Percentiles rank a stretch among this genome's conserved stretches.
Conservation (phyloP, 2,797 vertebrate species). For the Melanitta fusca region DNA sequence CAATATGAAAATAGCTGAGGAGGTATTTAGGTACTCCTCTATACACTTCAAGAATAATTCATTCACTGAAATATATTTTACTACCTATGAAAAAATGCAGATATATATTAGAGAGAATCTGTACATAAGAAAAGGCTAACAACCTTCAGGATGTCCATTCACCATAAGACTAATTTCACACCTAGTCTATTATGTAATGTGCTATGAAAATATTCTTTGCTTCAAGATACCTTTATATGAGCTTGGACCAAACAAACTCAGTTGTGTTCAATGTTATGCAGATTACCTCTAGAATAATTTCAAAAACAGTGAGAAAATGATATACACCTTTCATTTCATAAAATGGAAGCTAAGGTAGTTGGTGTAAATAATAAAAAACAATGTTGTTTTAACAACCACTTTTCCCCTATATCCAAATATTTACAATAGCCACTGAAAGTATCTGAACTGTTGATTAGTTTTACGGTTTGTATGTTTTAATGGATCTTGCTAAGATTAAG, state of each 20-base stretch:
- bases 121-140: slow-evolving; percentile 69
- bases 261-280: not conserved
- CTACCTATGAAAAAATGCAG: slow-evolving; percentile 43
- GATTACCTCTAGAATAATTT: not conserved
- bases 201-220: slow-evolving; percentile 75
- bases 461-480: not conserved
- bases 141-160: slow-evolving; percentile 69
- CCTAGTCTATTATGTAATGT: slow-evolving; percentile 80
- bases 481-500: not conserved
- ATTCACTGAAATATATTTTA: slow-evolving; percentile 40
- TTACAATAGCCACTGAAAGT: not conserved
- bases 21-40: not conserved
- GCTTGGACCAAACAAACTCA: slow-evolving; percentile 9
- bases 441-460: not conserved
- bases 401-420: not conserved
- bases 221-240: slow-evolving; percentile 66
- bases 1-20: not conserved
- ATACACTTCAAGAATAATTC: slow-evolving; percentile 15
- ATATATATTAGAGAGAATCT: slow-evolving; percentile 37
- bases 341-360: not conserved
- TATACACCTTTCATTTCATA: not conserved
- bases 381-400: rapidly evolving
- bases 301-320: not conserved
- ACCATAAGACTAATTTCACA: slow-evolving; percentile 81
- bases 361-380: not conserved